phyloP scores from a whole-genome alignment of 1,140 invertebrate species.

The Popillia japonica region DNA sequence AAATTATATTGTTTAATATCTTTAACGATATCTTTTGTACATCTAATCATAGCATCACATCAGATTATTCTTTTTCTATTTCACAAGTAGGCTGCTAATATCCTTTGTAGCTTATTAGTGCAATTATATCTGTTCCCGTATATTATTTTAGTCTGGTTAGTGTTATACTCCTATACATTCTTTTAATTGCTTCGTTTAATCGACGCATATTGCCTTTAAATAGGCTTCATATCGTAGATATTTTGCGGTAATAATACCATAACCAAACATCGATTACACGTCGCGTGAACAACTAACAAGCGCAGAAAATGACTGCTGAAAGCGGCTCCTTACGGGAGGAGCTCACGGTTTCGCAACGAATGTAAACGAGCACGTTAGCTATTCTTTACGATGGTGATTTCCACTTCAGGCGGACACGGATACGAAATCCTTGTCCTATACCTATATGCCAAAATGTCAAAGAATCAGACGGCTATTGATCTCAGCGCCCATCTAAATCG shows the following conservation, averaged over 20 bases:
- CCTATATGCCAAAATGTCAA: conserved; percentile 14
- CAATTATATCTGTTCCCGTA: too few species aligned
- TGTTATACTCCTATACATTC: too few species aligned
- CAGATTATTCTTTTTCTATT: too few species aligned
- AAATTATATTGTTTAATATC: too few species aligned
- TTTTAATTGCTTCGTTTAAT: too few species aligned
- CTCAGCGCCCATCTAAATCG: conserved; percentile 21
- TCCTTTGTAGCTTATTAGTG: too few species aligned
- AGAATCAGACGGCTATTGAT: conserved; percentile 26
- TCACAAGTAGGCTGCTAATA: too few species aligned
- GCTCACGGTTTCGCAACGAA: conserved; percentile 5
- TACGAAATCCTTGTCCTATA: not conserved
- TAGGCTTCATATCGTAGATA: not conserved
- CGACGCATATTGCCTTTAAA: not conserved
- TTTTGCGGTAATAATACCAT: not conserved
- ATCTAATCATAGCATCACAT: too few species aligned
- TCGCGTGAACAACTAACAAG: not conserved
- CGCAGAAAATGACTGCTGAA: conserved; percentile 8
- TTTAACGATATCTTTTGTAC: too few species aligned
- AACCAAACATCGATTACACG: not conserved
- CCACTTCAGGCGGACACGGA: not conserved
- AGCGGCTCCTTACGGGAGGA: not conserved
- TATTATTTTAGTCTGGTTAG: too few species aligned
- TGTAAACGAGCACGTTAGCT: not conserved
- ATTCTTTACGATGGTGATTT: conserved; percentile 10